Conservation (phyloP, 2,797 vertebrate genomes). For the Zenarchopterus dispar region DNA sequence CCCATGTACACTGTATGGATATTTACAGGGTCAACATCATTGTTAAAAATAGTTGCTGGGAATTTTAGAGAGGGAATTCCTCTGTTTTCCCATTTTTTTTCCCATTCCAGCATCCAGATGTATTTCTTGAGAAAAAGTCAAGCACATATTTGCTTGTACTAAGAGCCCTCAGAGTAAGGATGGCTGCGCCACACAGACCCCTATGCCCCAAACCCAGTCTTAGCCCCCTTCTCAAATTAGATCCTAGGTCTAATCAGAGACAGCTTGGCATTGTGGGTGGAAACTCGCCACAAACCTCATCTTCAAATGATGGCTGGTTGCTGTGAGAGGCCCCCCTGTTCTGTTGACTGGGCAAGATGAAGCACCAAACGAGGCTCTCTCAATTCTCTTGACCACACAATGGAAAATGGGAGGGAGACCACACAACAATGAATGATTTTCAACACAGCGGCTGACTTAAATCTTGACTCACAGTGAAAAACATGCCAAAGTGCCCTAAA, state of each 20-base stretch:
- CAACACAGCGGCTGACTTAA: conserved; percentile 62
- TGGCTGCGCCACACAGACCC: conserved; percentile 59
- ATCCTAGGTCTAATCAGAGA: conserved; percentile 83
- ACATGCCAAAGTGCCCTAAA: conserved; percentile 28
- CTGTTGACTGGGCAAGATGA: conserved; percentile 73
- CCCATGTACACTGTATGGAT: no score
- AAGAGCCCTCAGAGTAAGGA: conserved; percentile 58
- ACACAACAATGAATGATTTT: conserved; percentile 75
- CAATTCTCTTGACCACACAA: conserved; percentile 76
- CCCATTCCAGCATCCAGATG: conserved; percentile 46
- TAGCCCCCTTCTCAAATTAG: conserved; percentile 77
- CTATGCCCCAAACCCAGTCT: conserved; percentile 52
- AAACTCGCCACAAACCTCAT: conserved; percentile 83
- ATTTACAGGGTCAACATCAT: background rate
- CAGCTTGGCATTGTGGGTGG: conserved; percentile 81
- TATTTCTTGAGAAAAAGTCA: conserved; percentile 70
- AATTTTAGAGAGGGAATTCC: conserved; percentile 22
- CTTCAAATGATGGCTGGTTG: conserved; percentile 76
- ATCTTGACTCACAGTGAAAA: conserved; percentile 46
- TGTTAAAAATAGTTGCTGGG: conserved; percentile 18
- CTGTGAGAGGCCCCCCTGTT: conserved; percentile 70
- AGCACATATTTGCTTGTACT: conserved; percentile 56
- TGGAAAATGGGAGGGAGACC: conserved; percentile 75
- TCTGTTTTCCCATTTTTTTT: conserved; percentile 35
- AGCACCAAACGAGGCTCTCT: conserved; percentile 56